These are phyloP conservation scores for Sminthurides aquaticus DNA, from an alignment of 2,888 invertebrate genomes.

Conservation along the genomic window DNA sequence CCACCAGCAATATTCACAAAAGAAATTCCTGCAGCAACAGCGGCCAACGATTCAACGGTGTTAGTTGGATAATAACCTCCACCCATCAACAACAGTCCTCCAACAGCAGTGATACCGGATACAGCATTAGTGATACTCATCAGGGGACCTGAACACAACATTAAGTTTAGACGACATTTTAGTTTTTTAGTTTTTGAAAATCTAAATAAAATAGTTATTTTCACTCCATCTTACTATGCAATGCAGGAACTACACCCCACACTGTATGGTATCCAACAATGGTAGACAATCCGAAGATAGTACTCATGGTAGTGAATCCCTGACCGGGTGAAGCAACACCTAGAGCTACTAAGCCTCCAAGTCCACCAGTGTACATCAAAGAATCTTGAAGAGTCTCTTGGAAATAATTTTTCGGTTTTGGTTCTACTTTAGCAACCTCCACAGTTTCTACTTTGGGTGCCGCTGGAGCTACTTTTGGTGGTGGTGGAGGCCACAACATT, in stretches of 20 bases:
- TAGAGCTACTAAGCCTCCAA: constrained; percentile 62
- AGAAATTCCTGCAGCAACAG: constrained; percentile 75
- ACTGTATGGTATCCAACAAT: constrained; percentile 81
- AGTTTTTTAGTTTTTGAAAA: neutral
- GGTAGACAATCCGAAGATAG: constrained; percentile 73
- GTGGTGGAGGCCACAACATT: constrained; percentile 72
- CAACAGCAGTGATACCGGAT: constrained; percentile 85
- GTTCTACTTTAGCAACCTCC: constrained; percentile 47
- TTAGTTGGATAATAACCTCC: constrained; percentile 69
- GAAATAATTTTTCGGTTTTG: constrained; percentile 58
- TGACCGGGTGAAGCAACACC: constrained; percentile 72
- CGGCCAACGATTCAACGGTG: constrained; percentile 68
- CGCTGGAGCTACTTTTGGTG: constrained; percentile 52
- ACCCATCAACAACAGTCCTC: constrained; percentile 77
- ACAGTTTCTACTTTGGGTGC: constrained; percentile 49
- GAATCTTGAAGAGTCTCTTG: constrained; percentile 61
- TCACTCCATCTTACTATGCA: constrained; percentile 56
- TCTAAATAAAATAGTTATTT: too few species aligned
- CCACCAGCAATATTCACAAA: constrained; percentile 87
- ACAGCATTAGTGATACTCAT: constrained; percentile 92
- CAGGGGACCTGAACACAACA: constrained; percentile 52
- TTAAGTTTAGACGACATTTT: neutral
- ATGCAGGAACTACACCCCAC: constrained; percentile 83
- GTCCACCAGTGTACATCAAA: constrained; percentile 62
- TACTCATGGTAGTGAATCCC: constrained; percentile 78